Conservation (phyloP, 2,888 invertebrate species). For the Blera fallax region DNA sequence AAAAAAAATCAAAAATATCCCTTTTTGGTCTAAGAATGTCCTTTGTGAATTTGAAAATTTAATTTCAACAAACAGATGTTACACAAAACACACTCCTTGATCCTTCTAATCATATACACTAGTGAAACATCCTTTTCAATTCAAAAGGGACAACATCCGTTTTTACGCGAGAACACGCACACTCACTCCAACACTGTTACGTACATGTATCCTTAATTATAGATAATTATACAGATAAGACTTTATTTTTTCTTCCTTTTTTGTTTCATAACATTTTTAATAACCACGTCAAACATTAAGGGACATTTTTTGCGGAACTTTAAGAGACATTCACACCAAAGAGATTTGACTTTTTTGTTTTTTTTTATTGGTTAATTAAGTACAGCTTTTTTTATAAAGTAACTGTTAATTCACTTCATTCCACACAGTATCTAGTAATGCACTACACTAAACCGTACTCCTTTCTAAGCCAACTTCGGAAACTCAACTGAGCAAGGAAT, state of each 20-base stretch:
- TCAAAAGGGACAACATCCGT: constrained; percentile 30
- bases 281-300: constrained; percentile 14
- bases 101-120: constrained; percentile 23
- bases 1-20: constrained; percentile 2
- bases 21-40: constrained; percentile 9
- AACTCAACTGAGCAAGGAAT: constrained; percentile 73
- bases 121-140: constrained; percentile 40
- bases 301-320: background rate
- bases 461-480: constrained; percentile 70
- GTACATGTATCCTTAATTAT: constrained; percentile 17
- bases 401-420: constrained; percentile 61
- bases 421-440: constrained; percentile 36
- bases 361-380: constrained; percentile 29
- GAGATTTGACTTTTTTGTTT: background rate
- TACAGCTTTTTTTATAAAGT: constrained; percentile 43
- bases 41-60: constrained; percentile 46
- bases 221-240: constrained; percentile 26
- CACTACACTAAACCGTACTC: constrained; percentile 46
- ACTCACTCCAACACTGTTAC: constrained; percentile 19
- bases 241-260: constrained; percentile 21
- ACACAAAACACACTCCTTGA: constrained; percentile 39
- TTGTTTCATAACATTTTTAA: constrained; percentile 42
- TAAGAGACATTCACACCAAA: background rate
- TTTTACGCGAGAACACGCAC: constrained; percentile 40
- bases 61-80: constrained; percentile 64